Evolutionary conservation across 2,888 invertebrate species (phyloP), one percentile per base, ranked within the genome.

Genomic region (Temnothorax unifasciatus): DNA sequence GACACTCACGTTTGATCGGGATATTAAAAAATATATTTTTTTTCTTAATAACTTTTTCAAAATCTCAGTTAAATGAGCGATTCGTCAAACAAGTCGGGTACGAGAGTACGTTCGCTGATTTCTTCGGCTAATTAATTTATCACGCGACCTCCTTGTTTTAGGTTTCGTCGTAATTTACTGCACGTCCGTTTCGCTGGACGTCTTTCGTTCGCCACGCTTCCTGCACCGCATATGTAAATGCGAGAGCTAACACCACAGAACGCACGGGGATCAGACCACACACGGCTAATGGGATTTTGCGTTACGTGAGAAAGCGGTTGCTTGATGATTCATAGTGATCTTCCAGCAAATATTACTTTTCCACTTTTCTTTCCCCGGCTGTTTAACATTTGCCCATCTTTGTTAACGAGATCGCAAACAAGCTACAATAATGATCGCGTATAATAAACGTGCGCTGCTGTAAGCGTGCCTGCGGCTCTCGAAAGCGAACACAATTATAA

Each of bases 141-240:
- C 75, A 18, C 50, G 29, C 34, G 38, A 29, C 13, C 47, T 71
- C 25, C 76, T 64, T 21, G 54, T 66, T 77, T 68, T 68, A 57
- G 75, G 44, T 86, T 84, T 54, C 41, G 64, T 75, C 47, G 64
- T 54, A 74, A 59, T 82, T 75, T 66, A 38, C 64, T 44, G 73
- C 74, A 44, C 34, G 50, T 75, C 66, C 66, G 84, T 83, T 68
- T 50, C 73, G 34, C 52, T 64, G 21, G 47, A 50, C 75, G 66
- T 74, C 76, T 88, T 88, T 88, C 71, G 82, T 63, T 47, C 69
- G 77, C 64, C 57, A 64, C 61, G 75, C 77, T 81, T 87, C 81
- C 71, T 41, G 82, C 74, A 57, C 59, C 57, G 76, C 34, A 41
- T 85, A 87, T 89, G 89, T 84, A 89, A 89, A 89, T 89, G 82